A percentile compares a stretch with the other conserved stretches of the same genome.
phyloP scores from a whole-genome alignment of 1,140 invertebrate genomes.

The Grapholita molesta region DNA sequence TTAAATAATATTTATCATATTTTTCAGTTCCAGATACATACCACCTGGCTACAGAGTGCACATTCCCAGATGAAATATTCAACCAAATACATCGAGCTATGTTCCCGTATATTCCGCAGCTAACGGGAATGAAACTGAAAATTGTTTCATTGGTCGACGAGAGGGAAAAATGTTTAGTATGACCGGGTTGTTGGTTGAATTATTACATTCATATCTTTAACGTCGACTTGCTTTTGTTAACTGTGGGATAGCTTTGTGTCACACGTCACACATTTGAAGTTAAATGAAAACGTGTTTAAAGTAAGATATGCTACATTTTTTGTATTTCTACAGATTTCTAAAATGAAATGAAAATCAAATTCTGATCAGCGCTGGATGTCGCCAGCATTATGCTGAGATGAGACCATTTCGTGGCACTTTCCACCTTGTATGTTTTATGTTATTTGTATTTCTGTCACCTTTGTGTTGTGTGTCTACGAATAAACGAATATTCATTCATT shows the following conservation, averaged over 20 bases:
- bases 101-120: constrained; percentile 36
- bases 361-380: too few species aligned
- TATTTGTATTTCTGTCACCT: too few species aligned
- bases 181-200: neutral
- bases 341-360: too few species aligned
- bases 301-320: too few species aligned
- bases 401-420: too few species aligned
- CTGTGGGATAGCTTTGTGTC: too few species aligned
- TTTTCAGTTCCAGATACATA: constrained; percentile 32
- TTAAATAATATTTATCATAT: neutral
- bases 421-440: too few species aligned
- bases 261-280: neutral
- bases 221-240: neutral
- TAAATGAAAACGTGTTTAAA: neutral
- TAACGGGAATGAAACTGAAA: constrained; percentile 47
- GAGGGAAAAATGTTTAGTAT: constrained; percentile 28
- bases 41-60: constrained; percentile 30
- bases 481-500: too few species aligned
- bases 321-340: too few species aligned
- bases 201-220: constrained; percentile 4
- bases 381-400: too few species aligned
- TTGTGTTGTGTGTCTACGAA: too few species aligned
- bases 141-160: constrained; percentile 51
- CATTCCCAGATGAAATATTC: constrained; percentile 67
- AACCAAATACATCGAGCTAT: constrained; percentile 48